Conservation (phyloP, 2,113 vertebrate species). For the Eulemur macaco region DNA sequence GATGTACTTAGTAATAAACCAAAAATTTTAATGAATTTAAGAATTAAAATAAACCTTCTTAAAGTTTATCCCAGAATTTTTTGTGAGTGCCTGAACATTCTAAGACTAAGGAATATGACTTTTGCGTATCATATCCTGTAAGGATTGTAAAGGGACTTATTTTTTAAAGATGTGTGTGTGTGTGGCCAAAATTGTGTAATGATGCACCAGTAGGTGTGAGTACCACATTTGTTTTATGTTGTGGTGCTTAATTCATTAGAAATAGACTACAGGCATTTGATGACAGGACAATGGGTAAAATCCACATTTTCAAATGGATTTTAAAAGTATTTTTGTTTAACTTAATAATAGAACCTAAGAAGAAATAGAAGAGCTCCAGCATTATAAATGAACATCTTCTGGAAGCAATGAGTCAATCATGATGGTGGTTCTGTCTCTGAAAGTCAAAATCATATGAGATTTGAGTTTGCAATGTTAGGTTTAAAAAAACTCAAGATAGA, state of each 20-base stretch:
- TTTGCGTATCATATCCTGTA: background rate
- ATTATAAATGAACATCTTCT: background rate
- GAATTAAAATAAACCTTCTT: slow-evolving; percentile 3
- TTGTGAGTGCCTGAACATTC: background rate
- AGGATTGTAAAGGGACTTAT: background rate
- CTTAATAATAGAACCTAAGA: background rate
- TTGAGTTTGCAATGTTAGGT: slow-evolving; percentile 3
- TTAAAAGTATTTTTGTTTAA: slow-evolving; percentile 25
- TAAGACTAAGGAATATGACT: background rate
- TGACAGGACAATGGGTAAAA: slow-evolving; percentile 1
- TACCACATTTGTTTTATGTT: background rate
- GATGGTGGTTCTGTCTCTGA: background rate
- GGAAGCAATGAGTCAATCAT: background rate
- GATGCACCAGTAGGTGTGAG: background rate
- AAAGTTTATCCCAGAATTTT: background rate
- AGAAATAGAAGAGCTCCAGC: background rate
- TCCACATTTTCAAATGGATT: background rate
- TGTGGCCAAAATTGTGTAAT: slow-evolving; percentile 25
- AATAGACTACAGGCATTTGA: background rate
- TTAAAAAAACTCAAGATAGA: background rate
- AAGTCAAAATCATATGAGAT: background rate
- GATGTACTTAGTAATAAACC: background rate
- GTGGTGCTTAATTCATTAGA: background rate
- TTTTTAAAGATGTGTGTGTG: background rate
- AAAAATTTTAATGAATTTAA: background rate